Evolutionary conservation across 1,140 invertebrate genomes (phyloP), one percentile per base, ranked within the genome.

Genomic region (Eupeodes corollae): DNA sequence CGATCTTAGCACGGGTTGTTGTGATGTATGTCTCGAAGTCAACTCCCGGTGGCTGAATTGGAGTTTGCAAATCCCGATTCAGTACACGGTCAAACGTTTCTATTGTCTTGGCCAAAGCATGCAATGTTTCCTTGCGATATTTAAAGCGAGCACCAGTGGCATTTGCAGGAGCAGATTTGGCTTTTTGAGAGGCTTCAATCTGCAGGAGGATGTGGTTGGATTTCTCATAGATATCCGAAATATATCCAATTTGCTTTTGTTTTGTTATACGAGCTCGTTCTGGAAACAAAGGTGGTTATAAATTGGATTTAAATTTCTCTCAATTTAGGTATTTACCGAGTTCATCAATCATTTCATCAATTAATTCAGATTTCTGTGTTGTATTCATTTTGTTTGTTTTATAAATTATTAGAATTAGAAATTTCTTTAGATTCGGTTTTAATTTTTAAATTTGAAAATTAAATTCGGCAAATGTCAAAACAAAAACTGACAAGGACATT

Each of bases 121-220:
- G 35, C 26, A 62, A 47, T 0, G 33, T 53, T n/a, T 55, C 52
- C 1, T 52, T 47, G 21, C 46, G 0, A 56, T 42, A 13, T 57
- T 58, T 33, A 46, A 55, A 0, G 54, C 30, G n/a, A 5, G 21
- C 13, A 43, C 53, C 39, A 42, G 43, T 0, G 32, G 16, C 12
- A 31, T 48, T 43, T 12, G 35, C 11, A 21, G 3, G n/a, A 19
- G 48, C 3, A 13, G 47, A 16, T n/a, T 15, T 45, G n/a, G 13
- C 42, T 46, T 40, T 54, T 47, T 48, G 47, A 33, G 39, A 46
- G 3, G 51, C 37, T 44, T 65, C 62, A 13, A 62, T 52, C 16
- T 61, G 54, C 6, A 65, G 52, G 8, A 65, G 42, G 0, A 53
- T 58, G 43, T 53, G 61, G 32, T 65, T 65, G 1, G 59, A 62